A percentile compares a stretch with the other conserved stretches of the same genome.
phyloP scores from a whole-genome alignment of 2,113 vertebrate species.

The Quiscalus mexicanus region DNA sequence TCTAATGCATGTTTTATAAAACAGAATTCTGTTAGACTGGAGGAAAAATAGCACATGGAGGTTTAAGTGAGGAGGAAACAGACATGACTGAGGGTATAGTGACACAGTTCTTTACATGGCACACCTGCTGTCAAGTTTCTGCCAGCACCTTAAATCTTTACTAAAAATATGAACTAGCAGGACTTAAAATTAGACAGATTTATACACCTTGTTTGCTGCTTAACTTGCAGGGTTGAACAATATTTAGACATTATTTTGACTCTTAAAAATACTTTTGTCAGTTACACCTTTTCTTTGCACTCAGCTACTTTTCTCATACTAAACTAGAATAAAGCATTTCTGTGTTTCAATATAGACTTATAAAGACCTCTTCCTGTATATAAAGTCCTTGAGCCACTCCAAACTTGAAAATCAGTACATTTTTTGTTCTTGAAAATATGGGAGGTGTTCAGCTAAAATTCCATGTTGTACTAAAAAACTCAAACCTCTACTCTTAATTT shows the following conservation, averaged over 20 bases:
- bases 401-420: not conserved
- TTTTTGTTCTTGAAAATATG: not conserved
- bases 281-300: not conserved
- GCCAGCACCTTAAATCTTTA: not conserved
- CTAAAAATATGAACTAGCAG: not conserved
- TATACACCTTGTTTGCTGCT: not conserved
- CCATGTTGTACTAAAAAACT: fast-evolving
- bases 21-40: not conserved
- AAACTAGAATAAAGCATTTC: not conserved
- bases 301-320: not conserved
- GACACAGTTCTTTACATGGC: not conserved
- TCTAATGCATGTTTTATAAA: not conserved
- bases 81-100: not conserved
- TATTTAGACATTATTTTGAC: not conserved
- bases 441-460: not conserved
- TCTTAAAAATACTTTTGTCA: not conserved
- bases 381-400: not conserved
- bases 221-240: not conserved
- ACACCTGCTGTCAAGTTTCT: not conserved
- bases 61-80: not conserved
- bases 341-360: not conserved
- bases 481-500: not conserved
- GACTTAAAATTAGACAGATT: not conserved
- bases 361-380: not conserved
- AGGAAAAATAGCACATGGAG: not conserved